Conservation (phyloP, 2,113 vertebrate species). For the Rhea pennata region DNA sequence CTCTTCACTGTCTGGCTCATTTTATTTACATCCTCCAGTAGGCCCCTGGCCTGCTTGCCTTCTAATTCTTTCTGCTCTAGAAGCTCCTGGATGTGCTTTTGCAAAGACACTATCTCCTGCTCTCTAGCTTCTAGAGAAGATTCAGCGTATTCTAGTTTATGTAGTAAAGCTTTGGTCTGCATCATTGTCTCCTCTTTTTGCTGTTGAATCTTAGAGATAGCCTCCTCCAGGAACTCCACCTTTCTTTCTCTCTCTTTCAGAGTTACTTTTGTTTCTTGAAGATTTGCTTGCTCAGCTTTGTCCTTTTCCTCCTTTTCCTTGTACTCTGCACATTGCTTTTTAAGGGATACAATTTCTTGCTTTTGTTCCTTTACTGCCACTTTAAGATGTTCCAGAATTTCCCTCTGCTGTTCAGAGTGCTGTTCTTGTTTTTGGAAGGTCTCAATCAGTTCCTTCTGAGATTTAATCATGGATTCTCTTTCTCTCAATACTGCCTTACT, state of each 20-base stretch:
- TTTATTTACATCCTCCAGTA: neutral
- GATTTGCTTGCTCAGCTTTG: constrained; percentile 22
- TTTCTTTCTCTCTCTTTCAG: constrained; percentile 53
- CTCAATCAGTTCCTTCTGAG: constrained; percentile 39
- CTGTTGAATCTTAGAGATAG: constrained; percentile 18
- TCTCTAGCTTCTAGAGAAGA: constrained; percentile 33
- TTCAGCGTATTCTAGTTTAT: constrained; percentile 42
- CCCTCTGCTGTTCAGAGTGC: constrained; percentile 32
- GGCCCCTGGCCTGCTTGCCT: neutral
- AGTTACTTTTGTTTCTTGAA: constrained; percentile 28
- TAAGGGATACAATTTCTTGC: constrained; percentile 50
- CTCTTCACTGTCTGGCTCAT: neutral
- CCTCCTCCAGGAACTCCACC: constrained; percentile 18
- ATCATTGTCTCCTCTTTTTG: constrained; percentile 17
- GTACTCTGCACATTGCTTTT: constrained; percentile 34
- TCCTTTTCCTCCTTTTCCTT: constrained; percentile 33
- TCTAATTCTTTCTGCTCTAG: neutral
- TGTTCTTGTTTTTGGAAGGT: constrained; percentile 64
- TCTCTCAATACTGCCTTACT: constrained; percentile 11
- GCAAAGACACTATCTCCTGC: constrained; percentile 18
- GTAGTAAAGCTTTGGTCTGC: constrained; percentile 44
- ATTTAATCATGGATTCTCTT: constrained; percentile 34
- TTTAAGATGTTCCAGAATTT: constrained; percentile 62
- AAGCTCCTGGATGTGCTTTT: constrained; percentile 6
- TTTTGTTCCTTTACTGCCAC: constrained; percentile 44